Evolutionary conservation across 2,888 invertebrate species (phyloP).

Genomic region (Eupithecia dodoneata): DNA sequence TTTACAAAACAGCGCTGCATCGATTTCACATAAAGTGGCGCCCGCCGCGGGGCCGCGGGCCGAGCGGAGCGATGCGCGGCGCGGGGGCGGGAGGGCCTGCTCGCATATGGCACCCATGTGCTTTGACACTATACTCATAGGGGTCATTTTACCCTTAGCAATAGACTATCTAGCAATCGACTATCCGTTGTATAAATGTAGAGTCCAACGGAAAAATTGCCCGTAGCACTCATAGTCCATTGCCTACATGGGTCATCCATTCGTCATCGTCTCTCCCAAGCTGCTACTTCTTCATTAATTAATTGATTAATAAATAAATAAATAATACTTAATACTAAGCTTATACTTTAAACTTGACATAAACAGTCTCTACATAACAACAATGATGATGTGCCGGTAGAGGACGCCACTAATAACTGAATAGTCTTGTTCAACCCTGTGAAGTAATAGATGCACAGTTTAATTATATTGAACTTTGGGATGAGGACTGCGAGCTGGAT

Average conservation of each 20-base stretch:
- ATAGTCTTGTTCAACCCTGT: background rate
- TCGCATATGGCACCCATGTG: slow-evolving; percentile 11
- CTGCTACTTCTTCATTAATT: too few relatives aligned
- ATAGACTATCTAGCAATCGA: background rate
- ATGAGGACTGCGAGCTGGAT: background rate
- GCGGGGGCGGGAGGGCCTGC: slow-evolving; percentile 36
- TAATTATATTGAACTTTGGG: background rate
- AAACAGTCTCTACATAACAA: too few relatives aligned
- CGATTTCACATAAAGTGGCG: slow-evolving; percentile 81
- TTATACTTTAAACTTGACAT: too few relatives aligned
- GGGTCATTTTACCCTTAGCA: background rate
- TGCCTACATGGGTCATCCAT: too few relatives aligned
- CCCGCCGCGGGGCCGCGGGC: slow-evolving; percentile 38
- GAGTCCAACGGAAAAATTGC: too few relatives aligned
- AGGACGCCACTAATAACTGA: background rate
- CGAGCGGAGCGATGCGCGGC: slow-evolving; percentile 45
- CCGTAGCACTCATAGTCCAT: too few relatives aligned
- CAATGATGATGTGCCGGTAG: too few relatives aligned
- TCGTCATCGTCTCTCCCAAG: too few relatives aligned
- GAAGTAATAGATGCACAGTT: background rate
- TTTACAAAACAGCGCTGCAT: slow-evolving; percentile 82
- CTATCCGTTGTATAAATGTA: too few relatives aligned
- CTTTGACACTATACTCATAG: slow-evolving; percentile 27
- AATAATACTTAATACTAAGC: too few relatives aligned
- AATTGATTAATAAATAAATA: too few relatives aligned